phyloP scores from a whole-genome alignment of 1,140 invertebrate genomes.

The Solenopsis invicta region DNA sequence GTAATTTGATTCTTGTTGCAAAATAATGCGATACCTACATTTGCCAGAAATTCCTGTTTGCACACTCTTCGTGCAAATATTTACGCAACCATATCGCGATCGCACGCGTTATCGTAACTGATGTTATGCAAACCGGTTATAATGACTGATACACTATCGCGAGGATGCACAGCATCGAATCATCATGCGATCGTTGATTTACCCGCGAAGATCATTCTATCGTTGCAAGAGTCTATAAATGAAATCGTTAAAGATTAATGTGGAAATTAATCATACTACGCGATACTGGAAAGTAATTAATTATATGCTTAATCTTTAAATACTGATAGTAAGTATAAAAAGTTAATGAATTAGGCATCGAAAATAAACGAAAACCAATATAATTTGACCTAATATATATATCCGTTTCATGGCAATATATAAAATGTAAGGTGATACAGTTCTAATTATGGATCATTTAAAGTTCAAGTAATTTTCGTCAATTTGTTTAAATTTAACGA shows the following conservation, averaged over 20 bases:
- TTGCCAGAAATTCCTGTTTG: background rate
- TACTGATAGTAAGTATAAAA: background rate
- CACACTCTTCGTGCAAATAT: conserved; percentile 13
- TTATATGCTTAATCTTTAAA: background rate
- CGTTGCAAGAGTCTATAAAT: conserved; percentile 19
- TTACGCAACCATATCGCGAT: background rate
- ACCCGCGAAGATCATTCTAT: conserved; percentile 17
- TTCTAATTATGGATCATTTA: too few relatives aligned
- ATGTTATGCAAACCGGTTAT: conserved; percentile 52
- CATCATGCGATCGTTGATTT: conserved; percentile 2
- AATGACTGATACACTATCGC: conserved; percentile 36
- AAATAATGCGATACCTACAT: conserved; percentile 6
- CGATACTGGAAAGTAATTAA: background rate
- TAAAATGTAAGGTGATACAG: too few relatives aligned
- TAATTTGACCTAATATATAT: background rate
- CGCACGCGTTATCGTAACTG: conserved; percentile 16
- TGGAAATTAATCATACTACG: background rate
- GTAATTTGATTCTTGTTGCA: background rate
- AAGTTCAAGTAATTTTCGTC: too few relatives aligned
- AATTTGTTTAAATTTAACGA: too few relatives aligned
- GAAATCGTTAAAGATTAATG: background rate
- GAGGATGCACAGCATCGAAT: conserved; percentile 32
- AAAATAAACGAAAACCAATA: background rate
- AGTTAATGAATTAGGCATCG: background rate
- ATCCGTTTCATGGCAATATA: background rate